phyloP scores from a whole-genome alignment of 2,113 vertebrate species.

The Amphilophus citrinellus region DNA sequence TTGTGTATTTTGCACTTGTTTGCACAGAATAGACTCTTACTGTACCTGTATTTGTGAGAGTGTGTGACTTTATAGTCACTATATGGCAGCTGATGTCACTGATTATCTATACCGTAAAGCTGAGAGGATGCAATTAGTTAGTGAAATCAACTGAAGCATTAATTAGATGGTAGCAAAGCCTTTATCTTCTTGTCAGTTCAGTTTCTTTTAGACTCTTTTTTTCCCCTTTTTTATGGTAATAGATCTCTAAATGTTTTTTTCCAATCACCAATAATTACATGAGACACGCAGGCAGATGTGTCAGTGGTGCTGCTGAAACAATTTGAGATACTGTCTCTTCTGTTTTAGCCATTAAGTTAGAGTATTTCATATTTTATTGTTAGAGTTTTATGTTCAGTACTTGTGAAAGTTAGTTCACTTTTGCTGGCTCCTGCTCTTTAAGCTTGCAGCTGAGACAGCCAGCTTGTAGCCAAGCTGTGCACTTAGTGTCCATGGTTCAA shows the following conservation, averaged over 20 bases:
- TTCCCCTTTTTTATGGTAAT: background rate
- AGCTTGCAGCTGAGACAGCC: background rate
- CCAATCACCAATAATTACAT: constrained; percentile 19
- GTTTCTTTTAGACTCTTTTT: background rate
- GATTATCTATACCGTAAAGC: constrained; percentile 20
- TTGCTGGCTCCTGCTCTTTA: constrained; percentile 20
- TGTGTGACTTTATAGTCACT: constrained; percentile 4
- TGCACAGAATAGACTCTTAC: background rate
- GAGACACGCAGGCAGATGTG: background rate
- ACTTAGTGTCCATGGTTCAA: background rate
- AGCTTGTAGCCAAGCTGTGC: constrained; percentile 1
- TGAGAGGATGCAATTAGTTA: constrained; percentile 28
- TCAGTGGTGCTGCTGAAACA: background rate
- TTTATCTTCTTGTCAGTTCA: background rate
- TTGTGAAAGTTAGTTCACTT: constrained; percentile 12
- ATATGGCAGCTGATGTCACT: background rate
- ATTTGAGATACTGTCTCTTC: background rate
- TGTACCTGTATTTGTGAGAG: background rate
- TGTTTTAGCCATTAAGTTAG: constrained; percentile 8
- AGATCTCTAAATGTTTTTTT: background rate
- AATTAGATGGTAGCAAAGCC: constrained; percentile 13
- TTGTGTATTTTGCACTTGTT: background rate
- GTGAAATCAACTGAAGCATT: constrained; percentile 32
- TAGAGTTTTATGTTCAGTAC: background rate
- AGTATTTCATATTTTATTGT: background rate